These are phyloP conservation scores for Drosophila parabipectinata DNA, from an alignment of 1,140 invertebrate genomes.

Conservation along the genomic window DNA sequence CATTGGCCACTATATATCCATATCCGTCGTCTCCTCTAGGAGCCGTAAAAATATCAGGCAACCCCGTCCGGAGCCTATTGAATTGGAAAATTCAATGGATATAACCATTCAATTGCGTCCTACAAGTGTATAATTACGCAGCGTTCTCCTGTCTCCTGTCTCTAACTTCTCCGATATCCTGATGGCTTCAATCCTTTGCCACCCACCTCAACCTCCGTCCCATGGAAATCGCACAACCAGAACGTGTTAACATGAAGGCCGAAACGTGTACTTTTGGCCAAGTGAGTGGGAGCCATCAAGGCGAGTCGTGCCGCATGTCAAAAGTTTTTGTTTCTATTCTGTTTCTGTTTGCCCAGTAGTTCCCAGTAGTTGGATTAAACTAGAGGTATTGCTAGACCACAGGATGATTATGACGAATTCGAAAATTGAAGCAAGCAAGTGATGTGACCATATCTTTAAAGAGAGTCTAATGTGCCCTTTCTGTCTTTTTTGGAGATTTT, in stretches of 20 bases:
- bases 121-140: constrained; percentile 65
- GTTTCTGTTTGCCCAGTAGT: not conserved
- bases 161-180: not conserved
- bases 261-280: constrained; percentile 35
- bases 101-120: constrained; percentile 59
- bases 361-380: not conserved
- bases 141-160: not conserved
- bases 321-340: constrained; percentile 38
- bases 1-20: too few relatives aligned
- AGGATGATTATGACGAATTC: too few relatives aligned
- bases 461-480: too few relatives aligned
- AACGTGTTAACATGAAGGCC: constrained; percentile 49
- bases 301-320: constrained; percentile 39
- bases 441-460: too few relatives aligned
- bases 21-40: not conserved
- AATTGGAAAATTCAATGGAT: constrained; percentile 66
- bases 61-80: constrained; percentile 37
- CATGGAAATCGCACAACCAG: constrained; percentile 7
- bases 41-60: constrained; percentile 13
- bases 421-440: too few relatives aligned
- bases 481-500: too few relatives aligned
- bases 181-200: constrained; percentile 21
- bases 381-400: not conserved
- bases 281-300: constrained; percentile 44
- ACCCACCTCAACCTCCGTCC: not conserved